phyloP scores from a whole-genome alignment of 2,113 vertebrate species.

The Calyptommatus sinebrachiatus region DNA sequence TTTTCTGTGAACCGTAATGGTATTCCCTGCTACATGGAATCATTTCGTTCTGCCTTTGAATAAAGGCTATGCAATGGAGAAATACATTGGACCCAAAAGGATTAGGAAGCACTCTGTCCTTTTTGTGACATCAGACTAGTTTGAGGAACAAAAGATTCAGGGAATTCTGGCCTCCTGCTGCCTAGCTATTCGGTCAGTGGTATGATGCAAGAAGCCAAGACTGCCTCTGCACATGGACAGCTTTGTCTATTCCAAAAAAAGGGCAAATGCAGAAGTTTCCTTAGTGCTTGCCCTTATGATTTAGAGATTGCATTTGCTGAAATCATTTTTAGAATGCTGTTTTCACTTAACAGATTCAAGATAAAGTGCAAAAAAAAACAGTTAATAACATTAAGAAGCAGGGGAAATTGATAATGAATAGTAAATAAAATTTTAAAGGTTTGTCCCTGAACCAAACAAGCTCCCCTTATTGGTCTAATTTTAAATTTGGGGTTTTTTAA shows the following conservation, averaged over 20 bases:
- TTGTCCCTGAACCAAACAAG: not conserved
- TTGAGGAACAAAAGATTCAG: conserved; percentile 12
- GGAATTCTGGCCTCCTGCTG: not conserved
- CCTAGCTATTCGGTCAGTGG: conserved; percentile 11
- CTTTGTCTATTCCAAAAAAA: not conserved
- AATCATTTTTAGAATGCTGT: not conserved
- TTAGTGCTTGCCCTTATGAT: not conserved
- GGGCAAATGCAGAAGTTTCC: not conserved
- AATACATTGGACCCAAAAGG: not conserved
- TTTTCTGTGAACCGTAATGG: not conserved
- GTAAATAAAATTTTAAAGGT: not conserved
- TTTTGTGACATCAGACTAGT: conserved; percentile 2
- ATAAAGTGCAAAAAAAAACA: not conserved
- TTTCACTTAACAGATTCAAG: not conserved
- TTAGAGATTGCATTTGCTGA: not conserved
- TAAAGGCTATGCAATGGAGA: not conserved
- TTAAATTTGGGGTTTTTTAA: no score
- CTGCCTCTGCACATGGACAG: not conserved
- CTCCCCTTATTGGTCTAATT: not conserved
- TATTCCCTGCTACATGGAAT: not conserved
- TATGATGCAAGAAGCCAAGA: not conserved
- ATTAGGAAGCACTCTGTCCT: not conserved
- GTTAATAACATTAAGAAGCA: not conserved
- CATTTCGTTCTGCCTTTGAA: not conserved
- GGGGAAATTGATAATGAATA: not conserved